Evolutionary conservation across 2,888 invertebrate genomes (phyloP), one percentile per base, ranked within the genome.

Genomic region (Ptilodon capucinus): DNA sequence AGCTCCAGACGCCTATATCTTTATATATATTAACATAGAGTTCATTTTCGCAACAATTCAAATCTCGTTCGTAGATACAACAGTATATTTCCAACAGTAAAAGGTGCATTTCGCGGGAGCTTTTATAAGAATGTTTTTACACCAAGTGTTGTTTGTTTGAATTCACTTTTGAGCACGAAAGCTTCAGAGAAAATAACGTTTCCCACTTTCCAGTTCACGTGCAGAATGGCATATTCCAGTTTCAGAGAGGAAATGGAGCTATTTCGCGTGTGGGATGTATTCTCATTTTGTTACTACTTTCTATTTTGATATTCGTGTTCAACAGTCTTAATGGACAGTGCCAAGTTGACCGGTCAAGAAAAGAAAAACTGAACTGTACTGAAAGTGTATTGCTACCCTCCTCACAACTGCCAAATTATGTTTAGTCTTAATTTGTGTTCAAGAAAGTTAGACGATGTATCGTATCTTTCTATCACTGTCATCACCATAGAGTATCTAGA

Each of bases 81-180:
- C 39, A 43, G 14, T 19, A 4, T 4, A 14, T 18, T n/a, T 5
- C 38, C 8, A n/a, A 32, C 38, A 19, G 36, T 40, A 44, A 45
- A 48, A 50, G 42, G 45, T 41, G 44, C 40, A 39, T 40, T 43
- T 51, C 47, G 30, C 46, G 30, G 41, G 48, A 49, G 44, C 56
- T 51, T 54, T 48, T 57, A 54, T 57, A 47, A 39, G 49, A 58
- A 51, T 55, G 55, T 46, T 57, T 44, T 46, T 38, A 45, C 44
- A 50, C 44, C 42, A 48, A 48, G 45, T 45, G 47, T 48, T 58
- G 53, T 57, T 60, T 55, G 51, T 53, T 53, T 19, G 25, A 43
- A 14, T 43, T 28, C 43, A 39, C 35, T 32, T 17, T 16, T 19
- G 21, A 21, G 19, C 44, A 40, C 17, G 44, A 30, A 23, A 36